Conservation (phyloP, 2,797 vertebrate species). For the Mallotus villosus region DNA sequence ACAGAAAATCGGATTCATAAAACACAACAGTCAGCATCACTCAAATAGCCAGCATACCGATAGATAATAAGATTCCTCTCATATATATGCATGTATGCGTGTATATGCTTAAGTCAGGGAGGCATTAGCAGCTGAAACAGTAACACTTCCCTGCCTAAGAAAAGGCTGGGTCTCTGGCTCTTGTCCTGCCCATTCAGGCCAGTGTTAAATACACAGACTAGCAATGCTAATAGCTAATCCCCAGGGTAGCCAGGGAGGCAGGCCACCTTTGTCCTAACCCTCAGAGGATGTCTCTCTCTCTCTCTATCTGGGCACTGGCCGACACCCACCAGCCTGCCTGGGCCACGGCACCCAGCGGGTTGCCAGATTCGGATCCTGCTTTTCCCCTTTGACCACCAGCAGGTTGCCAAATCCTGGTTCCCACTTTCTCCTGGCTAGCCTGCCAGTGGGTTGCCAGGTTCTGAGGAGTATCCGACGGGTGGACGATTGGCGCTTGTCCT, state of each 20-base stretch:
- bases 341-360: slow-evolving; percentile 65
- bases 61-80: slow-evolving; percentile 41
- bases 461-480: slow-evolving; percentile 60
- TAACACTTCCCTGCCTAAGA: slow-evolving; percentile 73
- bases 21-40: background rate
- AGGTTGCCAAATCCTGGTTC: slow-evolving; percentile 50
- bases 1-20: background rate
- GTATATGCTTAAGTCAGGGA: slow-evolving; percentile 63
- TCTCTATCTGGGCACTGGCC: slow-evolving; percentile 70
- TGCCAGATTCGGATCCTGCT: slow-evolving; percentile 65
- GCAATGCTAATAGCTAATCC: slow-evolving; percentile 79
- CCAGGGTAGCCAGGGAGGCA: slow-evolving; percentile 52
- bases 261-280: slow-evolving; percentile 69
- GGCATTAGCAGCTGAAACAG: slow-evolving; percentile 75
- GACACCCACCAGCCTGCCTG: slow-evolving; percentile 70
- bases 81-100: slow-evolving; percentile 65
- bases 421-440: background rate
- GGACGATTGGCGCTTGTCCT: slow-evolving; percentile 57
- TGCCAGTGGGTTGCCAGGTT: slow-evolving; percentile 8
- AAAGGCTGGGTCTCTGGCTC: slow-evolving; percentile 65
- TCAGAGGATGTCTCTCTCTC: slow-evolving; percentile 60
- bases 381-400: slow-evolving; percentile 59
- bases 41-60: slow-evolving; percentile 43
- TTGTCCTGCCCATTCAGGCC: slow-evolving; percentile 73
- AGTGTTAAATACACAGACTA: slow-evolving; percentile 76